phyloP scores from a whole-genome alignment of 2,888 invertebrate genomes.

The Terebella lapidaria region DNA sequence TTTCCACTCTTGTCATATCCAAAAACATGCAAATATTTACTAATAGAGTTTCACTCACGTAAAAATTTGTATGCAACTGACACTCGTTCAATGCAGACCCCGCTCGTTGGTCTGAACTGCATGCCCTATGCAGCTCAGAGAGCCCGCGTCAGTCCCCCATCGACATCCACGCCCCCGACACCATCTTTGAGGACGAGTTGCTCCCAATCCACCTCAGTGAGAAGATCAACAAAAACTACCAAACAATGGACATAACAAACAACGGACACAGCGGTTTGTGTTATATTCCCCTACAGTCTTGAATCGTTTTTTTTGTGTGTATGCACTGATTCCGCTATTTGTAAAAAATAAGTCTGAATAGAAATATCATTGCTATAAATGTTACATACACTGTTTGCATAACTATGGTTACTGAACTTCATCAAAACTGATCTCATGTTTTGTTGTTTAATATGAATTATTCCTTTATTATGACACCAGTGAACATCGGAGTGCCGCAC shows the following conservation, averaged over 20 bases:
- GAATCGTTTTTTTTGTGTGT: background rate
- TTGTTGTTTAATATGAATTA: no score
- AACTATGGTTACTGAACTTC: no score
- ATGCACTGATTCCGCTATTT: background rate
- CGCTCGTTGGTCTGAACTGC: background rate
- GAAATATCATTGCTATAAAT: no score
- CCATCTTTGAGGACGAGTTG: background rate
- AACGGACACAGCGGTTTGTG: background rate
- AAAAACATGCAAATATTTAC: no score
- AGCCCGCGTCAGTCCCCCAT: conserved; percentile 1
- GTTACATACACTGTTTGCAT: no score
- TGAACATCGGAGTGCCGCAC: background rate
- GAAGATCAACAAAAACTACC: background rate
- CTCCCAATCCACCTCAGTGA: background rate
- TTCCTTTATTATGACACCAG: background rate
- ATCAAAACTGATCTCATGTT: no score
- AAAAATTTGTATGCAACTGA: no score
- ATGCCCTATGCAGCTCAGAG: background rate
- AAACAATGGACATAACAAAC: background rate
- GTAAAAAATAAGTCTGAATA: background rate
- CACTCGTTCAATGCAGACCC: no score
- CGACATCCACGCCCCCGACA: background rate
- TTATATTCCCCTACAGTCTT: background rate
- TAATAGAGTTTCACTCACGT: no score
- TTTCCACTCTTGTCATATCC: no score